Percentiles rank a stretch among this genome's conserved stretches.
These are phyloP conservation scores for Planococcus citri DNA, from an alignment of 1,140 invertebrate genomes.

Conservation along the genomic window DNA sequence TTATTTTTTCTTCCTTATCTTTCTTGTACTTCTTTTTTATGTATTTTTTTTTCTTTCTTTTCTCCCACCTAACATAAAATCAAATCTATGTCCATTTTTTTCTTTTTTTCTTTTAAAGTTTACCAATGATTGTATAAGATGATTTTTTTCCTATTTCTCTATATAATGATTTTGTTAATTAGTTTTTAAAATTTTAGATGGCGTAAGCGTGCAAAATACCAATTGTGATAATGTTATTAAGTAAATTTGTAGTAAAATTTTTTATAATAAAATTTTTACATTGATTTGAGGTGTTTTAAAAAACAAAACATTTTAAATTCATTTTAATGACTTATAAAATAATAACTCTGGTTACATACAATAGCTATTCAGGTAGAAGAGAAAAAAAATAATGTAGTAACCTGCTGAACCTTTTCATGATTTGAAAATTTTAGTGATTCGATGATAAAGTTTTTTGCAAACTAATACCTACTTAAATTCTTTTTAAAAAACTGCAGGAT, in stretches of 20 bases:
- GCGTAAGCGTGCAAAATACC: neutral
- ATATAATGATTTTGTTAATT: neutral
- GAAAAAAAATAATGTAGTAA: too few species aligned
- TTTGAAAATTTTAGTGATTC: too few species aligned
- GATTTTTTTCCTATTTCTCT: neutral
- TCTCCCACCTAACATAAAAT: neutral
- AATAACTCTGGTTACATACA: too few species aligned
- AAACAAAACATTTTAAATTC: too few species aligned
- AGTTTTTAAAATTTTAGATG: neutral
- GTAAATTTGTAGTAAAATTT: neutral
- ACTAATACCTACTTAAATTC: too few species aligned
- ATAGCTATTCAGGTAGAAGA: too few species aligned
- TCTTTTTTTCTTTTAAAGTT: neutral
- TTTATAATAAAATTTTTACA: neutral
- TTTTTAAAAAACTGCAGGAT: too few species aligned
- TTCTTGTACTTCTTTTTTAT: neutral
- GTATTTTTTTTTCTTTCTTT: neutral
- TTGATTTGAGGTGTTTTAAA: neutral
- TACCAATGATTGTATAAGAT: neutral
- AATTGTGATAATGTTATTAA: constrained; percentile 3
- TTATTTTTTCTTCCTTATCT: neutral
- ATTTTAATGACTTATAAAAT: too few species aligned
- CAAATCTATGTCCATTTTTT: neutral
- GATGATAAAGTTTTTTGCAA: too few species aligned
- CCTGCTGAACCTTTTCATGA: too few species aligned